These are phyloP conservation scores for Thamnaconus septentrionalis DNA, from an alignment of 2,113 vertebrate genomes.

Conservation along the genomic window DNA sequence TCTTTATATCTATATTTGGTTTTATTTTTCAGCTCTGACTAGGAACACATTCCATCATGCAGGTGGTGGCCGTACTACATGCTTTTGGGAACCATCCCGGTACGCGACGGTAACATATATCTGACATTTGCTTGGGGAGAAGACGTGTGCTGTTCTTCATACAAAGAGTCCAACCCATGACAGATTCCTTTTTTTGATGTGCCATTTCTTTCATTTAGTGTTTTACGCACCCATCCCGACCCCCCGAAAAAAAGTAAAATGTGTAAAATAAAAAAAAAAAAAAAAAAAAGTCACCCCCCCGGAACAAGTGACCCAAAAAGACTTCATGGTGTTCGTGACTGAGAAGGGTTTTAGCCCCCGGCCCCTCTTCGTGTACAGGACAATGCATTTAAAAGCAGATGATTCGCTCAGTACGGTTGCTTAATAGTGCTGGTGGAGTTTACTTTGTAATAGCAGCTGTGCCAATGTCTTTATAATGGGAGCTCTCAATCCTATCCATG, in stretches of 20 bases:
- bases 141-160: not conserved
- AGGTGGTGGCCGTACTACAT: constrained; percentile 26
- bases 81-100: constrained; percentile 10
- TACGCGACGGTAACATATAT: not conserved
- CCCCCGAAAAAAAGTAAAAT: too few species aligned
- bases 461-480: constrained; percentile 68
- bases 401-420: constrained; percentile 57
- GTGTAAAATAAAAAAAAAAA: too few species aligned
- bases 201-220: constrained; percentile 58
- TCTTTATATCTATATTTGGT: constrained; percentile 9
- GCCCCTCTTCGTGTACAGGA: constrained; percentile 63
- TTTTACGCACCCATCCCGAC: constrained; percentile 15
- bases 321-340: constrained; percentile 23
- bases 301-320: constrained; percentile 29
- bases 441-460: constrained; percentile 69
- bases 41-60: constrained; percentile 21
- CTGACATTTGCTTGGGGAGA: too few species aligned
- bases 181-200: constrained; percentile 43
- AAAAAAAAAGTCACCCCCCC: constrained; percentile 18
- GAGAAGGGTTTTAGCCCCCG: constrained; percentile 22
- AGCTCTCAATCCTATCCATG: constrained; percentile 63
- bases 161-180: constrained; percentile 23
- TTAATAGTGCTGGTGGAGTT: constrained; percentile 69
- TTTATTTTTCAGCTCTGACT: constrained; percentile 9
- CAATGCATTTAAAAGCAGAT: constrained; percentile 57